These are phyloP conservation scores for Leuciscus idus DNA, from an alignment of 2,113 vertebrate species.

Conservation along the genomic window DNA sequence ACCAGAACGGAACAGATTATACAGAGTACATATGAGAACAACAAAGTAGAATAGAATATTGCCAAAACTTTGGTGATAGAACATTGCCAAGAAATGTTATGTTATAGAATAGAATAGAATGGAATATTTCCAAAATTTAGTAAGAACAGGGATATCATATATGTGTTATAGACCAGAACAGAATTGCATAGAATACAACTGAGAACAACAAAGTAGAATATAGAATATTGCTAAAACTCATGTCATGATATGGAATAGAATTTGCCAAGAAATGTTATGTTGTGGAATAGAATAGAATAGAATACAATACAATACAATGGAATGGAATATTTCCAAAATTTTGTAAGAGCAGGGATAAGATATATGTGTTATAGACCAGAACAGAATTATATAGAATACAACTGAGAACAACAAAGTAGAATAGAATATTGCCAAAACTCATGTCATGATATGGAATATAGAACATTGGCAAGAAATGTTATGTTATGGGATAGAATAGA, in stretches of 20 bases:
- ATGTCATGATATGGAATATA: too few species aligned
- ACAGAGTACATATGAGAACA: background rate
- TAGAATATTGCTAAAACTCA: background rate
- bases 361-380: background rate
- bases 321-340: too few species aligned
- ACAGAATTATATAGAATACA: background rate
- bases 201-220: background rate
- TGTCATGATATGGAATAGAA: too few species aligned
- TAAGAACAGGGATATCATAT: too few species aligned
- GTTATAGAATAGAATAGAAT: background rate
- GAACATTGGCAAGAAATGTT: too few species aligned
- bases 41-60: background rate
- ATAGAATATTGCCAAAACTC: too few species aligned
- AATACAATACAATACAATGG: too few species aligned
- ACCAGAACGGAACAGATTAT: background rate
- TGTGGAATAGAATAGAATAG: too few species aligned
- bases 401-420: background rate
- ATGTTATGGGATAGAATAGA: too few species aligned
- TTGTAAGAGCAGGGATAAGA: too few species aligned
- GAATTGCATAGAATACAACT: background rate
- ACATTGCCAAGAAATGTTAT: too few species aligned
- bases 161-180: background rate
- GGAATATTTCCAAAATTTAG: background rate
- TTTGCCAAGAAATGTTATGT: too few species aligned
- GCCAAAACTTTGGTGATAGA: background rate